Evolutionary conservation across 2,888 invertebrate genomes (phyloP), one percentile per base, ranked within the genome.

Genomic region (Trichopoda pennipes): DNA sequence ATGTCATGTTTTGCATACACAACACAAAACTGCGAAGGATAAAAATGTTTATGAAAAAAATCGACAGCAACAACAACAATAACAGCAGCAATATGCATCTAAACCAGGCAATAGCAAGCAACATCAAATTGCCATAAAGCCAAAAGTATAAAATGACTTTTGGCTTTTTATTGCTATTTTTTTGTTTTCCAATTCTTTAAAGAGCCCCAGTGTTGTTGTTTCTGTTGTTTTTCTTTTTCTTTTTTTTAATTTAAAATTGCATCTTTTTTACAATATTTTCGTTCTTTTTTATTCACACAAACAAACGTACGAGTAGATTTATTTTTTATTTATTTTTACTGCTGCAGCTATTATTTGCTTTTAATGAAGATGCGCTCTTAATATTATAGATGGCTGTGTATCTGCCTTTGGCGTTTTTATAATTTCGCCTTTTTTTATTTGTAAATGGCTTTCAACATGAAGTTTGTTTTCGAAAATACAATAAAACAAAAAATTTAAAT

Each of bases 1-100:
- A 75, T 79, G 68, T 85, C 85, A 81, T 85, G 85, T 83, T 81
- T 79, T 79, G 84, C 78, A 84, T 84, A 53, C 82, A 69, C 64
- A 83, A 75, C 75, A 73, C 64, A 80, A 66, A 72, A 78, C 44
- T 58, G 53, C 23, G 21, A 56, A 68, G 61, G 42, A 68, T 66
- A 58, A 58, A 64, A 72, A 70, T 58, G 21, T 44, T 42, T 21
- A 10, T 38, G 28, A 28, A 28, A 28, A 28, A 28, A 7, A 28
- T n/a, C n/a, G n/a, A n/a, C n/a, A n/a, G n/a, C n/a, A 28, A 8
- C 28, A 28, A n/a, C 0, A 64, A 23, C 23, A 35, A 51, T 7
- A 19, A 55, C 53, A 32, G 17, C 23, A 51, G 44, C 49, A 58
- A 51, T 60, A 51, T 19, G 38, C 49, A 66, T 66, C 19, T 28